Evolutionary conservation across 2,113 vertebrate species (phyloP), one percentile per base, ranked within the genome.

Genomic region (Ictalurus furcatus): DNA sequence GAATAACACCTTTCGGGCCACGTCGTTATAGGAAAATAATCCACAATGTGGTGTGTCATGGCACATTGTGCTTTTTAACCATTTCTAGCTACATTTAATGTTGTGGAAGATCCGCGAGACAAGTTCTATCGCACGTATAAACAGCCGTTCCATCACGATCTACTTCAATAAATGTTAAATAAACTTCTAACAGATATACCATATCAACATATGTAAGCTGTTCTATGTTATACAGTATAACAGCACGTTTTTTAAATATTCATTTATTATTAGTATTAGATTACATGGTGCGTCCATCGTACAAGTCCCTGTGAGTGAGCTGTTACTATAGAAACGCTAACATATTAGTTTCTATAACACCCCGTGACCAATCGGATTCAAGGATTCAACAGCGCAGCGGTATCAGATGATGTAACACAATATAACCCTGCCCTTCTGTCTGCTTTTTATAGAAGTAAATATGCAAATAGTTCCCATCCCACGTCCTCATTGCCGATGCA

Each of bases 401-500:
- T 78, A 6, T 52, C 7, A 54, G 54, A 54, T 80, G 14, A 80
- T 54, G 52, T 7, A 30, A 69, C 13, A 67, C 28, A 12, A 8
- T 23, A n/a, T 85, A 71, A 37, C 7, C 14, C 67, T 73, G 6
- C 16, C 28, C 48, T 21, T 30, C 58, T 54, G 48, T 58, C 59
- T 65, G 30, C 54, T 73, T 65, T 73, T 87, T 58, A 84, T 44
- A 74, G 40, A 44, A 40, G 80, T 59, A 59, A 84, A 44, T 37
- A 88, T 88, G 81, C 17, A 73, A 76, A 84, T 56, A 1, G 16
- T 6, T 76, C 6, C 23, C 54, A 63, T 2, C 81, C 87, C 54
- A 74, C 67, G 40, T 48, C 37, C 69, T 84, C 37, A 63, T 88
- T 84, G 67, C 54, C 4, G 44, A 74, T 76, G 80, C 81, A 84